A percentile compares a stretch with the other conserved stretches of the same genome.
These are phyloP conservation scores for Volucella inanis DNA, from an alignment of 2,888 invertebrate species.

Conservation along the genomic window DNA sequence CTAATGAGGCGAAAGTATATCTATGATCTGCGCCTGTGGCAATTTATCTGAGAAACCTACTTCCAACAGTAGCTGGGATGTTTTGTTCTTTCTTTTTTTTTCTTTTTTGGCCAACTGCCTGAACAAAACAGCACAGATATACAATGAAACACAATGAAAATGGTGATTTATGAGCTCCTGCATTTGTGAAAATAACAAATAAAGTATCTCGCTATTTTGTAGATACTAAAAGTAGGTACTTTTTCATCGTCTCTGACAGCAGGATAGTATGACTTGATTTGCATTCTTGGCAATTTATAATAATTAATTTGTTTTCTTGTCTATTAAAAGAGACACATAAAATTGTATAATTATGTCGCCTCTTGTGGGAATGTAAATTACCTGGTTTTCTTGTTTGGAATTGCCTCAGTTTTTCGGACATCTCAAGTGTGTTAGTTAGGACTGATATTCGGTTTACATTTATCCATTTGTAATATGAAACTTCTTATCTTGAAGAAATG, in stretches of 20 bases:
- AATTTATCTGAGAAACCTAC: conserved; percentile 43
- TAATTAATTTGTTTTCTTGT: conserved; percentile 70
- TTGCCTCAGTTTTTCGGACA: conserved; percentile 27
- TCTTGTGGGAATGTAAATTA: conserved; percentile 45
- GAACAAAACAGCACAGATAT: not conserved
- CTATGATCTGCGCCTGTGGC: conserved; percentile 37
- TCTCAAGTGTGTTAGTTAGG: conserved; percentile 8
- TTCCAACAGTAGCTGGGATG: conserved; percentile 50
- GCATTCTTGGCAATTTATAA: conserved; percentile 70
- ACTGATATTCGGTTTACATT: not conserved
- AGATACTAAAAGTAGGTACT: conserved; percentile 32
- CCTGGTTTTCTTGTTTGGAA: conserved; percentile 37
- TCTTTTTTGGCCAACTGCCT: conserved; percentile 2
- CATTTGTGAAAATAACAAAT: conserved; percentile 57
- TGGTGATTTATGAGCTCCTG: conserved; percentile 63
- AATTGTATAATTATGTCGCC: conserved; percentile 45
- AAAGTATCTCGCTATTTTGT: conserved; percentile 63
- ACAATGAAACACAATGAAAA: conserved; percentile 53
- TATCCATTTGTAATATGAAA: conserved; percentile 36
- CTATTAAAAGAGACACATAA: conserved; percentile 29
- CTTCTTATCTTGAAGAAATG: conserved; percentile 34
- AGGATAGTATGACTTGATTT: conserved; percentile 38
- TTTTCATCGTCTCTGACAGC: conserved; percentile 45
- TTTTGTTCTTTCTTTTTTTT: not conserved
- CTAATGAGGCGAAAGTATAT: conserved; percentile 72